Evolutionary conservation across 92 coral and sea anemone genomes (phyloP), one percentile per base, ranked within the genome.

Genomic region (Heteractis magnifica): DNA sequence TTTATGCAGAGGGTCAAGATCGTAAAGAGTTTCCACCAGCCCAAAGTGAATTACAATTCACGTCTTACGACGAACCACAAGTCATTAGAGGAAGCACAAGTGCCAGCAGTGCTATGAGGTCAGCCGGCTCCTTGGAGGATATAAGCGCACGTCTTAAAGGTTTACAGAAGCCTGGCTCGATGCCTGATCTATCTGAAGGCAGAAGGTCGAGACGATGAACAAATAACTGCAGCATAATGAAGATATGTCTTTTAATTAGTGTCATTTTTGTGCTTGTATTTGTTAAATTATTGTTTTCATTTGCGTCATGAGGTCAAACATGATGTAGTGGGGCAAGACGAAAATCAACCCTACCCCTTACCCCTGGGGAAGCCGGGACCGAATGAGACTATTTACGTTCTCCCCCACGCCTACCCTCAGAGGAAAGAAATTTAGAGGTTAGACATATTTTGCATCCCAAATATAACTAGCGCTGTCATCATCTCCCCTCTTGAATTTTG

Each of bases 141-240:
- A 64, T 90, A 44, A 78, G 87, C 81, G 87, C 78, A 60, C 86
- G 88, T 5, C 76, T 68, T 51, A 80, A 83, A 14, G 56, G 82
- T 65, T 79, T 58, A 8, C 80, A 76, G 70, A 87, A 84, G 84
- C 84, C 87, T 4, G 72, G 80, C 15, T 90, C 93, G 62, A 65
- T 90, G 88, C 92, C 97, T 9, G 92, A 93, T 68, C 79, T 91
- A 60, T 81, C 92, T 20, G 80, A 71, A 18, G 84, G 86, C 55
- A 91, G 52, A 60, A 71, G 87, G 49, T 56, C 81, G 51, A 65
- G 75, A 77, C 68, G 87, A 72, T 84, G 77, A 78, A 16, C 73
- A 68, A 68, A 26, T 68, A 68, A 68, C 48, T 0, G 1, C 73
- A 23, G 48, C 49, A 7, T 68, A 20, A 68, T 68, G 73, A 68